phyloP scores from a whole-genome alignment of 2,888 invertebrate species.

The Auanema sp. region DNA sequence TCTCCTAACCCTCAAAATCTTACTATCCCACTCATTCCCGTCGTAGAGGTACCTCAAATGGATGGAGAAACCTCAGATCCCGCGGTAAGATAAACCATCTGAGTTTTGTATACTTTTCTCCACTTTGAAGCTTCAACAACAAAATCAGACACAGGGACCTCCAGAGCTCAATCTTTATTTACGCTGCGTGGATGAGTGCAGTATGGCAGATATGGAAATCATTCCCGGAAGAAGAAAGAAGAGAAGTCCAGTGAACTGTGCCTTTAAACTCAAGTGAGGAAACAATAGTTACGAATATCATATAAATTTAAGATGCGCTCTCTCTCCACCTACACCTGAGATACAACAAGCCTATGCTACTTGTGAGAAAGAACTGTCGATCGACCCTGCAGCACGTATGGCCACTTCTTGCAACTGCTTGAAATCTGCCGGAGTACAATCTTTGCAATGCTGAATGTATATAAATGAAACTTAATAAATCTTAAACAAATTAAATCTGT shows the following conservation, averaged over 20 bases:
- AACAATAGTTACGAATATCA: background rate
- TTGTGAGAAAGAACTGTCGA: conserved; percentile 54
- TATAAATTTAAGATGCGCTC: conserved; percentile 45
- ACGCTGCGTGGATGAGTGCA: conserved; percentile 61
- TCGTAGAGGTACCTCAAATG: conserved; percentile 48
- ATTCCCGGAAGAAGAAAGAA: conserved; percentile 41
- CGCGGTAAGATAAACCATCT: background rate
- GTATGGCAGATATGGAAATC: conserved; percentile 50
- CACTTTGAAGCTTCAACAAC: background rate
- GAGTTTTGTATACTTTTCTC: background rate
- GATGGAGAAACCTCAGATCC: conserved; percentile 14
- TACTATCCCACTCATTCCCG: conserved; percentile 59
- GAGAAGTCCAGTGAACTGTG: conserved; percentile 54
- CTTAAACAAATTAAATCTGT: no score
- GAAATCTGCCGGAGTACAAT: conserved; percentile 50
- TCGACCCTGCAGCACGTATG: conserved; percentile 48
- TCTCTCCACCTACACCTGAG: conserved; percentile 52
- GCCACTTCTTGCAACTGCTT: conserved; percentile 55
- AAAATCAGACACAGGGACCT: conserved; percentile 25
- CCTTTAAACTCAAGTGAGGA: conserved; percentile 55
- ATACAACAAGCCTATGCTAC: conserved; percentile 53
- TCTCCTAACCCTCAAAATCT: conserved; percentile 57
- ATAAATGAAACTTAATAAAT: no score
- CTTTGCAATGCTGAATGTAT: conserved; percentile 13
- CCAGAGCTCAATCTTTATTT: conserved; percentile 54